Evolutionary conservation across 2,888 invertebrate genomes (phyloP).

Genomic region (Exocentrus adspersus): DNA sequence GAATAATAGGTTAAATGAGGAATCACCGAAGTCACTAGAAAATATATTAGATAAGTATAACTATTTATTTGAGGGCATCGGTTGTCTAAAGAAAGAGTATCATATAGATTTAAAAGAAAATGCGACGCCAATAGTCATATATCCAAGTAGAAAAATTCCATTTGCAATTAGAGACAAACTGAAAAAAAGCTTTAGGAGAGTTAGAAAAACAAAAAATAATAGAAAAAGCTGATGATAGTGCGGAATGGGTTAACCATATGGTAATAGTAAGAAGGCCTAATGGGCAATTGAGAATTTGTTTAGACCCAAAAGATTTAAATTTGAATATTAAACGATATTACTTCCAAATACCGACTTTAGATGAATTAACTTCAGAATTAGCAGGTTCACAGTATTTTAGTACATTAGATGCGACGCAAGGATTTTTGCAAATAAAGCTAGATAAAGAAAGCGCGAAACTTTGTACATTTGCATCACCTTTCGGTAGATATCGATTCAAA

Average conservation of each 20-base stretch:
- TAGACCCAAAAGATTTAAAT: constrained; percentile 36
- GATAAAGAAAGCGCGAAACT: constrained; percentile 30
- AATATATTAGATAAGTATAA: constrained; percentile 23
- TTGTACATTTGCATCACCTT: constrained; percentile 20
- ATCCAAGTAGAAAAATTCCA: constrained; percentile 48
- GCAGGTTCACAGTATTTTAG: neutral
- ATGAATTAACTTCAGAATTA: neutral
- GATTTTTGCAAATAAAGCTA: constrained; percentile 33
- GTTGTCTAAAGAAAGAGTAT: constrained; percentile 43
- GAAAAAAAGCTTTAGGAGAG: constrained; percentile 43
- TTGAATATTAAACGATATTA: constrained; percentile 16
- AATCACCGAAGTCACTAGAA: neutral
- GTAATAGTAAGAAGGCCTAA: constrained; percentile 31
- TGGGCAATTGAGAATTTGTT: constrained; percentile 30
- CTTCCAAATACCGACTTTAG: neutral
- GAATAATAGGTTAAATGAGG: no score
- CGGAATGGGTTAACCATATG: constrained; percentile 33
- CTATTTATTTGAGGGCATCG: constrained; percentile 41
- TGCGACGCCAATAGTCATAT: constrained; percentile 47
- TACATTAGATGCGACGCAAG: constrained; percentile 28
- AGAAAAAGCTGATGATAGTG: constrained; percentile 17
- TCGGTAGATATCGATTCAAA: neutral
- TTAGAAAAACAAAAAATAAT: constrained; percentile 38
- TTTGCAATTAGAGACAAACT: constrained; percentile 29
- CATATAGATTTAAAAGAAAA: constrained; percentile 46